Evolutionary conservation across 2,888 invertebrate genomes (phyloP), one percentile per base, ranked within the genome.

Genomic region (Aradus depressus): DNA sequence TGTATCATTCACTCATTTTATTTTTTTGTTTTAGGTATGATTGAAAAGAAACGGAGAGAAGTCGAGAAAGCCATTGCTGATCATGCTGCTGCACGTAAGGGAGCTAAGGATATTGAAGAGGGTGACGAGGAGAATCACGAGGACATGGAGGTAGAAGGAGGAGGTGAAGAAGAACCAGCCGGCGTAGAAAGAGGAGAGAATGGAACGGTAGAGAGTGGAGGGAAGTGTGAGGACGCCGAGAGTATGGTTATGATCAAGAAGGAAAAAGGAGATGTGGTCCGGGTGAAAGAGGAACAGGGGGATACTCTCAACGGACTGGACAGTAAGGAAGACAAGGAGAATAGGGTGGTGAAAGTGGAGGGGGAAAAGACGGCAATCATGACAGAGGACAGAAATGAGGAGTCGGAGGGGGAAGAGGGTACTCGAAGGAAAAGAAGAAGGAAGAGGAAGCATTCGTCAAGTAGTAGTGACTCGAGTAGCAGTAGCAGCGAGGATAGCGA

Each of bases 31-130:
- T 41, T 65, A 80, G 81, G 76, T 65, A 74, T 74, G 63, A 76
- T 84, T 64, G 72, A 73, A 43, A 75, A 74, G 60, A 80, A 79
- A 61, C 73, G 77, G 3, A 70, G 73, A 53, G 75, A 77, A 60
- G 71, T 83, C 1, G 75, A 78, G 61, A 75, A 76, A 4, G 81
- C 83, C 63, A 65, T 84, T 16, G 71, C 72, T 55, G 72, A 75
- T 55, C 78, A 83, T 66, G 81, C 81, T 61, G 68, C 68, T 25
- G 39, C 37, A 23, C 44, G 44, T 23, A 48, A 51, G 28, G 48
- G 58, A 50, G 51, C 58, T 38, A 52, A 57, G 12, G 55, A 58
- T 34, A 57, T 61, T 37, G 59, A 60, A 38, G 59, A 61, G 37
- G 57, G 57, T 14, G 60, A 60, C 28, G 58, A 61, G 31, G 61